phyloP scores from a whole-genome alignment of 2,113 vertebrate species.

The Beaufortia kweichowensis region DNA sequence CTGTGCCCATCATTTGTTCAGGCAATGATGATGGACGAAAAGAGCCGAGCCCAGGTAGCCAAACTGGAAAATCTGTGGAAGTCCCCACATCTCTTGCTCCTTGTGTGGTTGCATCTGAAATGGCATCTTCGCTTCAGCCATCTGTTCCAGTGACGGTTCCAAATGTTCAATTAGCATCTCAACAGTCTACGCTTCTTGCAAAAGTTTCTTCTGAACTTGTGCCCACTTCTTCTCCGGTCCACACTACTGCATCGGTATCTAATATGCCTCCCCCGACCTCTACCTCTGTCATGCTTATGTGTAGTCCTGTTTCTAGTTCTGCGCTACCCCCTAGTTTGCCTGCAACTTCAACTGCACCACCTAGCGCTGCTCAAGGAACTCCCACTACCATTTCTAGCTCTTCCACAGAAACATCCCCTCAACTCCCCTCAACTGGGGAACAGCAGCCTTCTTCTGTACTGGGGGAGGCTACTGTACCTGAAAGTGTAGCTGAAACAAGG shows the following conservation, averaged over 20 bases:
- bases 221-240: slow-evolving; percentile 48
- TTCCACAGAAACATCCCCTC: slow-evolving; percentile 50
- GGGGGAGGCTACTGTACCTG: slow-evolving; percentile 50
- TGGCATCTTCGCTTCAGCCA: slow-evolving; percentile 47
- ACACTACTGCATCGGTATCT: slow-evolving; percentile 52
- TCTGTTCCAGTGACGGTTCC: slow-evolving; percentile 45
- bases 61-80: slow-evolving; percentile 66
- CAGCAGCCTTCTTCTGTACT: slow-evolving; percentile 45
- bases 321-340: slow-evolving; percentile 54
- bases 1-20: slow-evolving; percentile 73
- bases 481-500: slow-evolving; percentile 30
- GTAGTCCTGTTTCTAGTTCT: slow-evolving; percentile 56
- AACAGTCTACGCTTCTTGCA: slow-evolving; percentile 46
- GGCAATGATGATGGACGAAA: slow-evolving; percentile 71
- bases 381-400: slow-evolving; percentile 44
- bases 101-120: slow-evolving; percentile 54
- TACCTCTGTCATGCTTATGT: slow-evolving; percentile 43
- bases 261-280: slow-evolving; percentile 49
- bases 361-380: slow-evolving; percentile 58
- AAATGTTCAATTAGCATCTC: slow-evolving; percentile 52
- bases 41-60: slow-evolving; percentile 67
- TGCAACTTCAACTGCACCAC: slow-evolving; percentile 58
- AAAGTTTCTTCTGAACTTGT: slow-evolving; percentile 51
- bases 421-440: slow-evolving; percentile 24
- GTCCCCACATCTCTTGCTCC: slow-evolving; percentile 51